phyloP scores from a whole-genome alignment of 92 coral and sea anemone species.

The Porites lobata region DNA sequence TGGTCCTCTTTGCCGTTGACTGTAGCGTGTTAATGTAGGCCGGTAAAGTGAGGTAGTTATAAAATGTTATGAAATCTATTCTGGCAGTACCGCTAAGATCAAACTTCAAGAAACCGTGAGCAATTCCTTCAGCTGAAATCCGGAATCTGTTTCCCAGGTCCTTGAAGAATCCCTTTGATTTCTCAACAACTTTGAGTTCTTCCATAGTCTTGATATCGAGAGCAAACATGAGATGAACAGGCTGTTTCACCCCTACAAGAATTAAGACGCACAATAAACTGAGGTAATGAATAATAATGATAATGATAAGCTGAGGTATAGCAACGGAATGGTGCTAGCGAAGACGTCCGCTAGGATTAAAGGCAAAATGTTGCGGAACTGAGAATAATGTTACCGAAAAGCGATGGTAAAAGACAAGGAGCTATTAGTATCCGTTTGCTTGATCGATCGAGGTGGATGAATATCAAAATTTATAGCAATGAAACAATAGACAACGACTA shows the following conservation, averaged over 20 bases:
- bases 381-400: too few species aligned
- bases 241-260: slow-evolving; percentile 74
- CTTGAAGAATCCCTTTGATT: slow-evolving; percentile 80
- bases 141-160: slow-evolving; percentile 86
- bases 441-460: too few species aligned
- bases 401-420: too few species aligned
- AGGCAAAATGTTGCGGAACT: too few species aligned
- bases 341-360: too few species aligned
- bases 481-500: too few species aligned
- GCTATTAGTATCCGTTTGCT: too few species aligned
- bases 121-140: slow-evolving; percentile 79
- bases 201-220: slow-evolving; percentile 80
- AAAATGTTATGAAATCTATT: slow-evolving; percentile 65
- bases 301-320: too few species aligned
- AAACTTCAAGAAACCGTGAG: slow-evolving; percentile 81
- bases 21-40: slow-evolving; percentile 79
- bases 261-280: too few species aligned
- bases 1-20: slow-evolving; percentile 68
- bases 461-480: too few species aligned
- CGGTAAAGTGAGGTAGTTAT: slow-evolving; percentile 73
- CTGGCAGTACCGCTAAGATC: slow-evolving; percentile 71
- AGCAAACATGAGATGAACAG: slow-evolving; percentile 89
- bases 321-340: too few species aligned
- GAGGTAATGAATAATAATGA: not conserved
- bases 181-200: slow-evolving; percentile 53